A percentile compares a stretch with the other conserved stretches of the same genome.
These are phyloP conservation scores for Hecatera dysodea DNA, from an alignment of 2,888 invertebrate species.

Conservation along the genomic window DNA sequence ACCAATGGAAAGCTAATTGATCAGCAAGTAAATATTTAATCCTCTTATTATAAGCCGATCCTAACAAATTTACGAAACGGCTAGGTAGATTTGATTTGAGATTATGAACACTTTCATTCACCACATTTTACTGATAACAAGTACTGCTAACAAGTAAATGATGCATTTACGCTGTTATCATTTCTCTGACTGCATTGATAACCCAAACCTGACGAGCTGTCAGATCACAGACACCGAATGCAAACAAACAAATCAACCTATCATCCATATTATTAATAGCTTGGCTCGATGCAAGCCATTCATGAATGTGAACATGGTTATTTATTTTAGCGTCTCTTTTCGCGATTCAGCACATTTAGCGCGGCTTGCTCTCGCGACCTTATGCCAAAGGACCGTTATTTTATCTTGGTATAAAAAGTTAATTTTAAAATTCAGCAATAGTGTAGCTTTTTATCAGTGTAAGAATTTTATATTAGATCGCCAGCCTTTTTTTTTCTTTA, in stretches of 20 bases:
- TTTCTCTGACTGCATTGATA: constrained; percentile 37
- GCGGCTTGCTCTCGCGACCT: background rate
- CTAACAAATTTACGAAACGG: too few relatives aligned
- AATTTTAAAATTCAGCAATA: too few relatives aligned
- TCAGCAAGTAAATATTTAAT: too few relatives aligned
- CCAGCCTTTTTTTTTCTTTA: too few relatives aligned
- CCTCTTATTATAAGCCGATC: too few relatives aligned
- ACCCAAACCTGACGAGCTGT: constrained; percentile 44
- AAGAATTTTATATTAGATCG: too few relatives aligned
- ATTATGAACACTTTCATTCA: background rate
- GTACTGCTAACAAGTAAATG: background rate
- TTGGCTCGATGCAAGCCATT: constrained; percentile 14
- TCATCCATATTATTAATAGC: constrained; percentile 31
- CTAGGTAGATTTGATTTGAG: too few relatives aligned
- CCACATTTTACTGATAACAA: background rate
- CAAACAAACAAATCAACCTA: constrained; percentile 38
- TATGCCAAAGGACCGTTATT: too few relatives aligned
- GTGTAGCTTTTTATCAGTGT: too few relatives aligned
- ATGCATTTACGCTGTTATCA: background rate
- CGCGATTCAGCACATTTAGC: background rate
- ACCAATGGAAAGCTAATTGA: too few relatives aligned
- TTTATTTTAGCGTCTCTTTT: background rate
- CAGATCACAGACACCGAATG: constrained; percentile 32
- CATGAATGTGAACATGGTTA: constrained; percentile 14
- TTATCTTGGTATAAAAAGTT: too few relatives aligned